Evolutionary conservation across 2,888 invertebrate species (phyloP), one percentile per base, ranked within the genome.

Genomic region (Laothoe populi): DNA sequence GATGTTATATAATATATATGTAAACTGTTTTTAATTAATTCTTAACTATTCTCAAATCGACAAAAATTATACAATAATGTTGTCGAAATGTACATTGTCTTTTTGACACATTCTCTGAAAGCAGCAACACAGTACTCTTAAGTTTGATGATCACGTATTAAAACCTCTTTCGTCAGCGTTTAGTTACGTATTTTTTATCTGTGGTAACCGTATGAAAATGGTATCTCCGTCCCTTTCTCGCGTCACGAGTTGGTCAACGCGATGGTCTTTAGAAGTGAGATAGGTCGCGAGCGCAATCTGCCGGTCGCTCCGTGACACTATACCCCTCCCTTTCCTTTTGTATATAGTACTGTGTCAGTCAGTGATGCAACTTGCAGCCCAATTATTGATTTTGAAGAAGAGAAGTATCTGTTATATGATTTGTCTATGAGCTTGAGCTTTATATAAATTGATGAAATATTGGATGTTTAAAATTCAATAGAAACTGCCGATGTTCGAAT

Each of bases 251-350:
- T 63, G 63, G 66, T 67, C 64, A 31, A 64, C 66, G 68, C 70
- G 71, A 62, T 70, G 62, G 63, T 71, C 65, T 66, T 66, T 67
- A 70, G 72, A 74, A 81, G 78, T 73, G 72, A 76, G 71, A 65
- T 60, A 68, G 58, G 61, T 64, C 71, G 75, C 75, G 73, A 72
- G 73, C 77, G 78, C 74, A 70, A 75, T 82, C 78, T 77, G 70
- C 70, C 74, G 74, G 74, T 70, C 65, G 70, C 71, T 74, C 73
- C 68, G 72, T 71, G 74, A 72, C 74, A 72, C 63, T 69, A 64
- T 62, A 62, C 65, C 70, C 66, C 65, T 83, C 81, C 74, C 78
- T 67, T 70, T 16, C 23, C 48, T 23, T 40, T 60, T 42, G 49
- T 35, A 19, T 40, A 60, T 26, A 60, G 60, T 49, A 21, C 19